Evolutionary conservation across 2,797 vertebrate species (phyloP), one percentile per base, ranked within the genome.

Genomic region (Bovichtus diacanthus): DNA sequence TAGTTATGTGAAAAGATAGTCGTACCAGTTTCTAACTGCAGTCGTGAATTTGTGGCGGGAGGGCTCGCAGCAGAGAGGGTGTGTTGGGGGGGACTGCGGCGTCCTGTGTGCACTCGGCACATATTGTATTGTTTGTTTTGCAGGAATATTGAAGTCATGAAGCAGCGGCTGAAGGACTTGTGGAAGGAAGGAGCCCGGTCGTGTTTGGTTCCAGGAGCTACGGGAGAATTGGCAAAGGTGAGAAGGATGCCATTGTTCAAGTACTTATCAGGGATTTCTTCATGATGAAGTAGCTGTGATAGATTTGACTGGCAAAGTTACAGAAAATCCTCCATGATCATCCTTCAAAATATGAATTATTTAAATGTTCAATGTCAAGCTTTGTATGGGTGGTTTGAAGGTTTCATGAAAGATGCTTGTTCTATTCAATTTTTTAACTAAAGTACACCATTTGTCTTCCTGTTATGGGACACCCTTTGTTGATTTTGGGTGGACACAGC

Each of bases 191-290:
- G 96, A 88, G 92, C 92, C 87, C 95, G 88, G 77, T 95, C 99
- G 86, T 96, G 94, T 93, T 95, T 94, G 85, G 95, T 98, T 95
- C 97, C 97, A 84, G 98, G 98, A 93, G 96, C 97, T 90, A 97
- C 97, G 76, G 98, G 98, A 92, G 98, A 98, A 90, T 94, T 98
- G 82, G 97, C 97, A 86, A 99, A 98, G 97, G 98, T 99, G 92
- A 95, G 79, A 67, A 12, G 1, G 23, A 31, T 51, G 16, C 1
- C 1, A 12, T 29, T 36, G 19, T 39, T 54, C 6, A 34, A 6
- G 10, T 11, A 29, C 9, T 34, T 46, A 11, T 11, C 13, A 27
- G 2, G 7, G 49, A 23, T 31, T 11, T 15, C 1, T 69, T 16
- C 55, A 25, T 23, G 10, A 34, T 15, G 5, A 25, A 18, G 13